These are phyloP conservation scores for Menidia beryllina DNA, from an alignment of 2,113 vertebrate genomes.

Conservation along the genomic window DNA sequence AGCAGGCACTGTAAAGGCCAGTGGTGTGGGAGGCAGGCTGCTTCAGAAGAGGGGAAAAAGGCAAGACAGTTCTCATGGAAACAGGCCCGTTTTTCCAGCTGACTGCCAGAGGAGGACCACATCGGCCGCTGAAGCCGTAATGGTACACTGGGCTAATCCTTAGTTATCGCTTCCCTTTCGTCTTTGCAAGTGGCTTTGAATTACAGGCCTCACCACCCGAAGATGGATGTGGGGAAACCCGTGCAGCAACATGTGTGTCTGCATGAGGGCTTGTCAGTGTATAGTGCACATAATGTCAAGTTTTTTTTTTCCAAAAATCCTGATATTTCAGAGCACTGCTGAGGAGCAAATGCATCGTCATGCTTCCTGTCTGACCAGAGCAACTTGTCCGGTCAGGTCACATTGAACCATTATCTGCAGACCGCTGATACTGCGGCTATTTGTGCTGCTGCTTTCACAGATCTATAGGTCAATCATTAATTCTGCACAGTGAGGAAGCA, in stretches of 20 bases:
- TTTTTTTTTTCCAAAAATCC: neutral
- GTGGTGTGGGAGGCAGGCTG: constrained; percentile 10
- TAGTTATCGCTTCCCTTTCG: constrained; percentile 45
- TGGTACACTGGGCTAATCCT: constrained; percentile 71
- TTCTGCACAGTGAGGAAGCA: constrained; percentile 12
- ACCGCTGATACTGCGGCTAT: constrained; percentile 65
- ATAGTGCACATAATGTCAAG: neutral
- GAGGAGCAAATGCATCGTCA: constrained; percentile 35
- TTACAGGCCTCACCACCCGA: constrained; percentile 46
- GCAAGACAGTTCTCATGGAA: constrained; percentile 72
- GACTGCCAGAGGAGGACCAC: constrained; percentile 40
- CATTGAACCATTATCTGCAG: constrained; percentile 64
- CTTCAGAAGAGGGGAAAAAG: constrained; percentile 51
- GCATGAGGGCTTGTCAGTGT: neutral
- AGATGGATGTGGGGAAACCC: constrained; percentile 29
- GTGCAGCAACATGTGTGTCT: neutral
- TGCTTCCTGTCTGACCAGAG: constrained; percentile 36
- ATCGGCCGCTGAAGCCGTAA: constrained; percentile 55
- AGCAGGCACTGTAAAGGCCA: neutral
- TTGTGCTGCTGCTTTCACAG: constrained; percentile 44
- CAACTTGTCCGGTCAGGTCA: constrained; percentile 54
- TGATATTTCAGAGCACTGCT: neutral
- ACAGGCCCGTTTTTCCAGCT: constrained; percentile 58
- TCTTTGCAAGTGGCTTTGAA: constrained; percentile 56
- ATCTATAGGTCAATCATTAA: constrained; percentile 68